A percentile compares a stretch with the other conserved stretches of the same genome.
Conservation (phyloP, 2,113 vertebrate species). For the Prinia subflava region DNA sequence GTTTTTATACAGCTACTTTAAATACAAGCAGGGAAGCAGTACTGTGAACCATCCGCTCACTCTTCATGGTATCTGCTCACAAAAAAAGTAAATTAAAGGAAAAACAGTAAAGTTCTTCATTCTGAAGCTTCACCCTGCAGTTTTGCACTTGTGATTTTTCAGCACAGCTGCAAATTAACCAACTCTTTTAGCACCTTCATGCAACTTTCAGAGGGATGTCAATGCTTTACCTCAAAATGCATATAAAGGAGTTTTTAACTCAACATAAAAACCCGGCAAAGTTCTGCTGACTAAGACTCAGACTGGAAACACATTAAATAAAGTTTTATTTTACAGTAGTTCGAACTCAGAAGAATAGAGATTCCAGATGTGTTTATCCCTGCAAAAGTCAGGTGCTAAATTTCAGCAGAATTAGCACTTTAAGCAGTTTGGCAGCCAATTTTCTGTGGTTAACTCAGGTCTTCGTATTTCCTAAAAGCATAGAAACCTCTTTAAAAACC, state of each 20-base stretch:
- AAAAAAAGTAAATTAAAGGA: background rate
- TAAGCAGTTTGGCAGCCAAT: background rate
- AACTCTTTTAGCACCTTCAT: background rate
- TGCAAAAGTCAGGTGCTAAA: constrained; percentile 39
- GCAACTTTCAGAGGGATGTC: background rate
- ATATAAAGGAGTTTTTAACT: background rate
- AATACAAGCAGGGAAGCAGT: background rate
- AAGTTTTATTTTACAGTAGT: constrained; percentile 1
- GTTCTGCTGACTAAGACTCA: background rate
- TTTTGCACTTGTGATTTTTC: background rate
- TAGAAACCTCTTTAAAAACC: background rate
- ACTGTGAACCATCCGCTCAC: background rate
- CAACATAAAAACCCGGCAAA: background rate
- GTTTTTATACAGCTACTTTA: background rate
- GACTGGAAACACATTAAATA: constrained; percentile 8
- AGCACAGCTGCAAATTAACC: background rate
- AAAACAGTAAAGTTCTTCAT: background rate
- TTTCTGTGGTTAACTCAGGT: constrained; percentile 5
- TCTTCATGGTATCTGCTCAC: background rate
- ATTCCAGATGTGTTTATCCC: constrained; percentile 53
- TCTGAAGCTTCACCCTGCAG: background rate
- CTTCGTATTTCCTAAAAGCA: background rate
- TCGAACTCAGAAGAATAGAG: background rate
- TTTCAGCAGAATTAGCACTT: constrained; percentile 52
- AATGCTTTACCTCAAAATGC: background rate